Evolutionary conservation across 2,797 vertebrate species (phyloP), one percentile per base, ranked within the genome.

Genomic region (Cossypha niveicapilla): DNA sequence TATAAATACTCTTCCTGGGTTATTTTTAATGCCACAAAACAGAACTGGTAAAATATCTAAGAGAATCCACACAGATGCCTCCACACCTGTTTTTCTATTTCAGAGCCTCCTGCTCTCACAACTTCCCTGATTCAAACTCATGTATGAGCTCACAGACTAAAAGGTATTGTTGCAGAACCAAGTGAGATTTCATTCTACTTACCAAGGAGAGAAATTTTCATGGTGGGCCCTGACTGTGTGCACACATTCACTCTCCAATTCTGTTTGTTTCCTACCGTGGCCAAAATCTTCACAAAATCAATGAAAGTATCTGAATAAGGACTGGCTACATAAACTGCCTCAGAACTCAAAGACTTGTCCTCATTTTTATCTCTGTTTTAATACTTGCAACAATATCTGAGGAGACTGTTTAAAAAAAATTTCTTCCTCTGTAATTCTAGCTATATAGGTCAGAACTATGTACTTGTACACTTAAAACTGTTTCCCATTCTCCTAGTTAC

Each of bases 21-120:
- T 93, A 78, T 78, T 94, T 92, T 86, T 81, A 93, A 81, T 56
- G 39, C 34, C 32, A 57, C 30, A 54, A 86, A 91, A 67, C 22
- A 76, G 61, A 58, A 70, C 28, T 18, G 30, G 50, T 41, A 84
- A 91, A 70, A 73, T 58, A 90, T 71, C 51, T 50, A 75, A 79
- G 18, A 67, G 56, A 91, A 87, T 57, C 21, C 34, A 63, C 54
- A 56, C 35, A 71, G 35, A 58, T 85, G 44, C 65, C 65, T 71
- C 58, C 30, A 74, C 39, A 79, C 41, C n/a, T 84, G 28, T 58
- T 44, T 66, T 50, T 54, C 37, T 89, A n/a, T 50, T 93, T 90
- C 82, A 70, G 58, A 88, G 35, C 51, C n/a, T 91, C 41, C 50
- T 75, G 70, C 37, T 76, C 41, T 42, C 56, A 27, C 44, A 80